phyloP scores from a whole-genome alignment of 2,888 invertebrate genomes.

The Diogma glabrata region DNA sequence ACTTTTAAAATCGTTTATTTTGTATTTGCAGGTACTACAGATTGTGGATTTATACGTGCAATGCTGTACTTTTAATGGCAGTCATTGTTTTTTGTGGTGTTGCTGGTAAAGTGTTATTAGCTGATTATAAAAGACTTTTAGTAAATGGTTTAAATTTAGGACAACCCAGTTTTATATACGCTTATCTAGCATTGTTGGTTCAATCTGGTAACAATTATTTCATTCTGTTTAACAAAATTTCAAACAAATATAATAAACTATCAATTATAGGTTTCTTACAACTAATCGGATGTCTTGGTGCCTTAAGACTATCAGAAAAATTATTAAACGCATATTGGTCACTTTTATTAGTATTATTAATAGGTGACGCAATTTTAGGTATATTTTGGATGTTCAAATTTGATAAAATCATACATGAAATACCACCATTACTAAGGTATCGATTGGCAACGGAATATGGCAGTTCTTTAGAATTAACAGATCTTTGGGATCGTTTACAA shows the following conservation, averaged over 20 bases:
- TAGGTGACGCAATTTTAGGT: slow-evolving; percentile 74
- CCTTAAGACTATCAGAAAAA: slow-evolving; percentile 65
- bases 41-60: slow-evolving; percentile 88
- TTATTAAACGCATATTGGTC: slow-evolving; percentile 78
- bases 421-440: slow-evolving; percentile 51
- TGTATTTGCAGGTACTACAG: slow-evolving; percentile 56
- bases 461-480: slow-evolving; percentile 56
- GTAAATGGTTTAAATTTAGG: slow-evolving; percentile 63
- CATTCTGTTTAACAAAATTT: not conserved
- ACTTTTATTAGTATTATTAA: slow-evolving; percentile 61
- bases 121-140: slow-evolving; percentile 58
- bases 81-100: slow-evolving; percentile 70
- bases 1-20: not conserved
- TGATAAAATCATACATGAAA: slow-evolving; percentile 60
- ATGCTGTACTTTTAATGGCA: slow-evolving; percentile 73
- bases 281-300: slow-evolving; percentile 70
- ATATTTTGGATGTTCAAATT: slow-evolving; percentile 76
- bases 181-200: slow-evolving; percentile 66
- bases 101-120: slow-evolving; percentile 54
- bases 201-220: slow-evolving; percentile 39
- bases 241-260: not conserved
- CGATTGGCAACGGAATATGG: slow-evolving; percentile 58
- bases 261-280: slow-evolving; percentile 46
- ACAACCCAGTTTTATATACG: slow-evolving; percentile 75
- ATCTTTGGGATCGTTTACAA: slow-evolving; percentile 67